Evolutionary conservation across 2,113 vertebrate genomes (phyloP).

Genomic region (Neotoma lepida): DNA sequence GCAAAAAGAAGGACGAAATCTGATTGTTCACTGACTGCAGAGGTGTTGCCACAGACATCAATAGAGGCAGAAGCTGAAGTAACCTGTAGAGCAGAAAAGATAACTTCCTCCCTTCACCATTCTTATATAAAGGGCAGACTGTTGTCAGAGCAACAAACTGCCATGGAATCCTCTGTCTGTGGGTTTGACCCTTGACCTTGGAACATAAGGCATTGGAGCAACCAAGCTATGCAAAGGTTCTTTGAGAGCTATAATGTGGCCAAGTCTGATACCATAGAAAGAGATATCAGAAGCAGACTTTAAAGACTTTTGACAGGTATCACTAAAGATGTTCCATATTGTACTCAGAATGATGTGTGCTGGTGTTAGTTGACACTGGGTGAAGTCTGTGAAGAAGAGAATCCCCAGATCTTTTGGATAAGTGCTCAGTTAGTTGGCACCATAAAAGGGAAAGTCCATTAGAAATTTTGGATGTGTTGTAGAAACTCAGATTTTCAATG

Average conservation of each 20-base stretch:
- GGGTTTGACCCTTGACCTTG: conserved; percentile 65
- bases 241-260: neutral
- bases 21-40: neutral
- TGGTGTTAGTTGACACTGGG: neutral
- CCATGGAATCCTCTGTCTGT: conserved; percentile 46
- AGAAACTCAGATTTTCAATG: neutral
- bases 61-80: neutral
- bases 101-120: neutral
- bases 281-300: too few relatives aligned
- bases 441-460: neutral
- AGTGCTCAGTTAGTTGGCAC: neutral
- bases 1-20: neutral
- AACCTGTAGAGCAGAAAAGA: neutral
- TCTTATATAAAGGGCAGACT: neutral
- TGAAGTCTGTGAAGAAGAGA: neutral
- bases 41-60: neutral
- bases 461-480: neutral
- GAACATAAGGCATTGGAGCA: neutral
- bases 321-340: neutral
- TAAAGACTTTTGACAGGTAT: neutral
- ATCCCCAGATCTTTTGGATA: neutral
- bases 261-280: neutral
- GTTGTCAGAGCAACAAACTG: conserved; percentile 42
- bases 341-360: neutral
- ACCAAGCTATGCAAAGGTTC: neutral